Evolutionary conservation across 2,888 invertebrate species (phyloP), one percentile per base, ranked within the genome.

Genomic region (Thereva nobilitata): DNA sequence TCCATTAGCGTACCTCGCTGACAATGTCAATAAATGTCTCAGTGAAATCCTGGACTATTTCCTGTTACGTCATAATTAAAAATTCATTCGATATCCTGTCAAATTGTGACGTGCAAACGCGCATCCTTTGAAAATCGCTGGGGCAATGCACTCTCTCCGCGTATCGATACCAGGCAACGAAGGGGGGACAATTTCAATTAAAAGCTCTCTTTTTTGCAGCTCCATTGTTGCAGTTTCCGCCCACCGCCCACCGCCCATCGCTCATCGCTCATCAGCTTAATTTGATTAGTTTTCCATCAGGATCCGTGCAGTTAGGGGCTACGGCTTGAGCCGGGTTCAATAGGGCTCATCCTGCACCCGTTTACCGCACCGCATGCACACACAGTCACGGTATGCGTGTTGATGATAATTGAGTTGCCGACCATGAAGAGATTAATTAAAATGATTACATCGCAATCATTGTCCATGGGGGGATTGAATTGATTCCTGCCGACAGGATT

Each of bases 61-160:
- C 10, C n/a, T 12, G n/a, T 47, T n/a, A 47, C 12, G 12, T 47
- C 47, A 12, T 6, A 47, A 47, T 47, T n/a, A 47, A 47, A 47
- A 47, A 4, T 47, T 47, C 47, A 47, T 47, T n/a, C 47, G 10
- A 47, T 47, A 10, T 47, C 47, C 23, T 23, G 23, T 23, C 23
- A 23, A 23, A 23, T 23, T 47, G 47, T 10, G 47, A 47, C 47
- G 12, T n/a, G 47, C 47, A 47, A 5, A 42, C 7, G 7, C 7
- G 42, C 7, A 42, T 7, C 42, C n/a, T 42, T 42, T 3, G n/a
- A 4, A 42, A 4, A 42, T 42, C 23, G 23, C 23, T 23, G 23
- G 23, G 23, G 23, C 23, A 23, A 23, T 23, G 23, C 23, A 42
- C 12, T 9, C n/a, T 47, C 2, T 10, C 9, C 5, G 47, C 4